Percentiles rank a stretch among this genome's conserved stretches.
phyloP scores from a whole-genome alignment of 2,797 vertebrate species.

The Chaenodraco wilsoni region DNA sequence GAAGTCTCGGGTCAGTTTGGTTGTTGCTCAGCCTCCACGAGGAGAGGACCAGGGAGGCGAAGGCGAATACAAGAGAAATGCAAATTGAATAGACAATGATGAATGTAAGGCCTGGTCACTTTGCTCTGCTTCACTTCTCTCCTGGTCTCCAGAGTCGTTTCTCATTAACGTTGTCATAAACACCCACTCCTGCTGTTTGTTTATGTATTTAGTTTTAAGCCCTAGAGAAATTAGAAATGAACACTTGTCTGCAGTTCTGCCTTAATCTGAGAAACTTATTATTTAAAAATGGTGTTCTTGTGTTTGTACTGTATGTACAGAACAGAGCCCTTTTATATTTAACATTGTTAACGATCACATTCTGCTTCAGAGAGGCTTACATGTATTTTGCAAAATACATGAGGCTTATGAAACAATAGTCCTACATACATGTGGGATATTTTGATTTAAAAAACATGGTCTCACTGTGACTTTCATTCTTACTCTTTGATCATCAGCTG shows the following conservation, averaged over 20 bases:
- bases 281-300: background rate
- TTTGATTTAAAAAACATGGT: background rate
- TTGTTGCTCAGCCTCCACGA: slow-evolving; percentile 15
- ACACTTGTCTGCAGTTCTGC: slow-evolving; percentile 9
- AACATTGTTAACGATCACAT: background rate
- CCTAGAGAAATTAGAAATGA: slow-evolving; percentile 7
- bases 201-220: slow-evolving; percentile 37
- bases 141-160: slow-evolving; percentile 41
- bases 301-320: background rate
- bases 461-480: background rate
- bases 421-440: background rate
- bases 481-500: background rate
- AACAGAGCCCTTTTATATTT: background rate
- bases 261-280: slow-evolving; percentile 12
- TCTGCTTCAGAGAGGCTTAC: background rate
- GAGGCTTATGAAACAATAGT: background rate
- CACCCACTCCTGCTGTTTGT: slow-evolving; percentile 43
- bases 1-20: background rate
- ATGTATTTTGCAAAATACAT: background rate
- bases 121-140: slow-evolving; percentile 47
- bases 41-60: slow-evolving; percentile 12
- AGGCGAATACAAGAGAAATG: slow-evolving; percentile 38
- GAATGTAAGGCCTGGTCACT: slow-evolving; percentile 58
- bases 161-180: slow-evolving; percentile 48
- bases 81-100: slow-evolving; percentile 69